Conservation (phyloP, 2,113 vertebrate species). For the Triplophysa siluroides region DNA sequence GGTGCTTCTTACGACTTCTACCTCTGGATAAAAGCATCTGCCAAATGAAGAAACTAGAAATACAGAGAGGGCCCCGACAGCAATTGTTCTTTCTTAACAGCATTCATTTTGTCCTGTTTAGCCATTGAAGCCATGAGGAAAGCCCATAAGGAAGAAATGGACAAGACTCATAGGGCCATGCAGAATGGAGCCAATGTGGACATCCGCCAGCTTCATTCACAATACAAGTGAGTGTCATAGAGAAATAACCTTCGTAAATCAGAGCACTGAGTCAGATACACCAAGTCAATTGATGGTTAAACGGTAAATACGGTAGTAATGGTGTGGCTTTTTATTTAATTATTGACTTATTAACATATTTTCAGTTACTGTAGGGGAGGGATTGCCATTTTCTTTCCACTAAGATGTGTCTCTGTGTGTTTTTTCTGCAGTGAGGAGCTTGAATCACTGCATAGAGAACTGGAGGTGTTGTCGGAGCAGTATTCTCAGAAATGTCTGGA, state of each 20-base stretch:
- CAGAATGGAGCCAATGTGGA: conserved; percentile 81
- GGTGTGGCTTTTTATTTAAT: background rate
- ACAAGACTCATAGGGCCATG: conserved; percentile 82
- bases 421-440: conserved; percentile 81
- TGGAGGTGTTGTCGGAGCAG: conserved; percentile 89
- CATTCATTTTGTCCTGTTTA: conserved; percentile 47
- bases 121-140: conserved; percentile 94
- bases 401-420: background rate
- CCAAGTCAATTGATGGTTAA: background rate
- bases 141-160: conserved; percentile 86
- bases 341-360: background rate
- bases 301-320: background rate
- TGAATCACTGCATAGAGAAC: conserved; percentile 85
- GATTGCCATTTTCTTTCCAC: background rate
- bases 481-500: conserved; percentile 95
- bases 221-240: conserved; percentile 82
- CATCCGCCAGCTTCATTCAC: conserved; percentile 75
- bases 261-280: background rate
- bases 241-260: background rate
- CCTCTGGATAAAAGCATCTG: background rate
- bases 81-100: background rate
- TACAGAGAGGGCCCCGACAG: background rate
- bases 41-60: background rate
- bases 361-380: background rate
- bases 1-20: conserved; percentile 66